Base-by-base conservation (phyloP, 2,888 invertebrate genomes). In the Pediacus dermestoides region DNA sequence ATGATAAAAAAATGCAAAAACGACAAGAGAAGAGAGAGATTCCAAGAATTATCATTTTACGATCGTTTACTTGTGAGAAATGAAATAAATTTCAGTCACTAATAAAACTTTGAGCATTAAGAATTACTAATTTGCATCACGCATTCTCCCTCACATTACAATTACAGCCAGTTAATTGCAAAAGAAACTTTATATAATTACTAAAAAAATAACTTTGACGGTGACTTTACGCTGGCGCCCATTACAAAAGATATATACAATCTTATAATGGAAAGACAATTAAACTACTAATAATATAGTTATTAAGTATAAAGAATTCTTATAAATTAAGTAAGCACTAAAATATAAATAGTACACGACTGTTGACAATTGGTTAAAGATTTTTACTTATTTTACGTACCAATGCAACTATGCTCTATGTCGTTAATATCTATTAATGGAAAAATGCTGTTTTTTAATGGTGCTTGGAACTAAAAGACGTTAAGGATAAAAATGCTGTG, bases 101-200 rank as follows among this genome's bases (percentile, higher is more conserved):
- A 53, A 57, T 60, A 58, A 60, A 59, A 57, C 50, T 44, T 42
- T 52, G 47, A 48, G 50, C 38, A 38, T 28, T 28, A 28, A 28
- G 34, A 39, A 23, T 43, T 34, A 47, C 54, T 63, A 63, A 66
- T 66, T 65, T 66, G 63, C 64, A 66, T 66, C 53, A 63, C 63
- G 59, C 60, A 66, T 64, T 61, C 61, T 46, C 52, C 55, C 60
- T 61, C 65, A 66, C 64, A 64, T 58, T 62, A 60, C 60, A 60
- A 61, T 64, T 61, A 62, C 50, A 42, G 39, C 46, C 39, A 42
- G 52, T 48, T 58, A 57, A 58, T 58, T 56, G 50, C 53, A 21
- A 43, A 43, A 41, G 39, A 28, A 38, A 36, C 42, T 47, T 44
- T 31, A 43, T 48, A 37, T 13, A 13, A 6, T 13, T 28, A 28